A percentile compares a stretch with the other conserved stretches of the same genome.
These are phyloP conservation scores for Ceratoteleas bidentatus DNA, from an alignment of 1,140 invertebrate species.

Conservation along the genomic window DNA sequence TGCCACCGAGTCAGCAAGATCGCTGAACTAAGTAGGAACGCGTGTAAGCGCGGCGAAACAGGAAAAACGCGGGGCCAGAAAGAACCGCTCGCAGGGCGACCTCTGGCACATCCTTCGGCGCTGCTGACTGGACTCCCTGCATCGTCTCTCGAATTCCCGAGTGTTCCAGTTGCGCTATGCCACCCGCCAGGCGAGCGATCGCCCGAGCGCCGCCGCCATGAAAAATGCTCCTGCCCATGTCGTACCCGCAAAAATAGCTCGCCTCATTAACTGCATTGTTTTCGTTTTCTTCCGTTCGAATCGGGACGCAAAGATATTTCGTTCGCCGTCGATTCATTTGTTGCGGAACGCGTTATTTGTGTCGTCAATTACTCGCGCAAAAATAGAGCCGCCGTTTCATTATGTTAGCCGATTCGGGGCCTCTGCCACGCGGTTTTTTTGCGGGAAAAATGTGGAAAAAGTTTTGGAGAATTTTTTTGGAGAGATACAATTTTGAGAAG, in stretches of 20 bases:
- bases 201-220: conserved; percentile 35
- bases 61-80: conserved; percentile 65
- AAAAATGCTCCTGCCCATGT: conserved; percentile 55
- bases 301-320: conserved; percentile 52
- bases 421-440: too few species aligned
- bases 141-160: conserved; percentile 63
- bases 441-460: too few species aligned
- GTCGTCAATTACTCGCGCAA: conserved; percentile 28
- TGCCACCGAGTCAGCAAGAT: conserved; percentile 66
- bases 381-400: conserved; percentile 30
- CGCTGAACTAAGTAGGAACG: conserved; percentile 67
- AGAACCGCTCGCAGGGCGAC: conserved; percentile 66
- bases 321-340: conserved; percentile 53
- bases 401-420: too few species aligned
- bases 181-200: conserved; percentile 58
- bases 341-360: conserved; percentile 43
- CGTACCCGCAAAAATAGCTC: conserved; percentile 61
- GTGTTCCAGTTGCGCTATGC: conserved; percentile 63
- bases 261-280: conserved; percentile 52
- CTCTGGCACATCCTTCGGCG: conserved; percentile 66
- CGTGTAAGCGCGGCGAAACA: conserved; percentile 67
- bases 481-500: too few species aligned
- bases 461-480: too few species aligned
- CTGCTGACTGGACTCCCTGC: conserved; percentile 59
- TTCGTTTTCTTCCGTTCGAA: conserved; percentile 57